These are phyloP conservation scores for Diplazon laetatorius DNA, from an alignment of 2,888 invertebrate species.

Conservation along the genomic window DNA sequence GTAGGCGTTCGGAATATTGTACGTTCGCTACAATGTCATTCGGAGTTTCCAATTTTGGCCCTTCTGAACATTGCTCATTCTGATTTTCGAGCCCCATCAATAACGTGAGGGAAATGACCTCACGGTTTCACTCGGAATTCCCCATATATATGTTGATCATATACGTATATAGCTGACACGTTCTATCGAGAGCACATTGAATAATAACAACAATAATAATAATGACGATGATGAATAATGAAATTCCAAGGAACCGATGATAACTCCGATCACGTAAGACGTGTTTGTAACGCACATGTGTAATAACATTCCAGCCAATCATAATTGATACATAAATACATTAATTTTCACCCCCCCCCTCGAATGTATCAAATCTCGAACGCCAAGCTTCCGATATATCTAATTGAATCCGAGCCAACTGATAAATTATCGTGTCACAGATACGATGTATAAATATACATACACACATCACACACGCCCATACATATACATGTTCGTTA, in stretches of 20 bases:
- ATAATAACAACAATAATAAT: too few species aligned
- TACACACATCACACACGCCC: too few species aligned
- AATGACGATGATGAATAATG: too few species aligned
- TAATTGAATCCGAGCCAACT: conserved; percentile 55
- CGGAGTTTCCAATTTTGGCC: too few species aligned
- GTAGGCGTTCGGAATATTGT: too few species aligned
- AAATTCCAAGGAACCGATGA: conserved; percentile 47
- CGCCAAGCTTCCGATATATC: conserved; percentile 53
- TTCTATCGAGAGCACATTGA: conserved; percentile 49
- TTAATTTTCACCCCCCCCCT: conserved; percentile 6
- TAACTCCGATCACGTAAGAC: conserved; percentile 39
- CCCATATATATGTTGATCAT: too few species aligned
- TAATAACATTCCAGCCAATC: conserved; percentile 31
- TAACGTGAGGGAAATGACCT: too few species aligned
- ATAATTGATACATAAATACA: conserved; percentile 47
- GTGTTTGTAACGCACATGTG: conserved; percentile 6
- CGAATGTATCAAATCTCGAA: conserved; percentile 1
- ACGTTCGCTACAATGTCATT: too few species aligned
- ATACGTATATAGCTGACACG: background rate
- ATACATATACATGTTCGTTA: too few species aligned
- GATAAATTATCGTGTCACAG: conserved; percentile 16
- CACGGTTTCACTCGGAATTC: too few species aligned
- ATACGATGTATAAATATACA: conserved; percentile 22
- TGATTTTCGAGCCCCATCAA: too few species aligned
- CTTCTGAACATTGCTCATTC: too few species aligned